Conservation (phyloP, 2,888 invertebrate species). For the Syrphus vitripennis region DNA sequence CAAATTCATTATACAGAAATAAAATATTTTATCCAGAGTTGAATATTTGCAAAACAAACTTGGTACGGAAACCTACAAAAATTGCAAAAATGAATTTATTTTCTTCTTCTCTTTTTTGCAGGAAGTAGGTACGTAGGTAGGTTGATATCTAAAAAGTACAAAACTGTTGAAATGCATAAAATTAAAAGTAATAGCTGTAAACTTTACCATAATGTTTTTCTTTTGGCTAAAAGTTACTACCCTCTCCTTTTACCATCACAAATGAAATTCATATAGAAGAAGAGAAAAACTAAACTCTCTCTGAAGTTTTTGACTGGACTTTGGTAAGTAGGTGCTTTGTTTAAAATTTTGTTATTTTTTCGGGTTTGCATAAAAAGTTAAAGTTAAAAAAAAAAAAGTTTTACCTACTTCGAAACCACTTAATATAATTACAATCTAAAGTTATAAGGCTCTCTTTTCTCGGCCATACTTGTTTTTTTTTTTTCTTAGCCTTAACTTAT, state of each 20-base stretch:
- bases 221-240: background rate
- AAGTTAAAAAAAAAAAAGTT: background rate
- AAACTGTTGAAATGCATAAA: background rate
- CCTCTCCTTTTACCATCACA: background rate
- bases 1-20: background rate
- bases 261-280: background rate
- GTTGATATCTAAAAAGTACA: background rate
- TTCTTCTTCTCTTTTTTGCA: background rate
- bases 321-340: background rate
- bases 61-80: background rate
- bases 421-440: slow-evolving; percentile 32
- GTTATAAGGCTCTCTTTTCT: slow-evolving; percentile 12
- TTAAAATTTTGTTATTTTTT: background rate
- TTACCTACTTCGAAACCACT: slow-evolving; percentile 49
- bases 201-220: background rate
- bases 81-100: background rate
- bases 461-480: background rate
- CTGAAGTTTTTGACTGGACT: background rate
- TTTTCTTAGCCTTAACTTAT: background rate
- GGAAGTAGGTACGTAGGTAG: no score
- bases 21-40: background rate
- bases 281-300: no score
- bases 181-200: background rate
- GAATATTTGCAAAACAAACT: background rate
- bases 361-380: background rate